phyloP scores from a whole-genome alignment of 2,113 vertebrate genomes.

The Hippocampus mohnikei region DNA sequence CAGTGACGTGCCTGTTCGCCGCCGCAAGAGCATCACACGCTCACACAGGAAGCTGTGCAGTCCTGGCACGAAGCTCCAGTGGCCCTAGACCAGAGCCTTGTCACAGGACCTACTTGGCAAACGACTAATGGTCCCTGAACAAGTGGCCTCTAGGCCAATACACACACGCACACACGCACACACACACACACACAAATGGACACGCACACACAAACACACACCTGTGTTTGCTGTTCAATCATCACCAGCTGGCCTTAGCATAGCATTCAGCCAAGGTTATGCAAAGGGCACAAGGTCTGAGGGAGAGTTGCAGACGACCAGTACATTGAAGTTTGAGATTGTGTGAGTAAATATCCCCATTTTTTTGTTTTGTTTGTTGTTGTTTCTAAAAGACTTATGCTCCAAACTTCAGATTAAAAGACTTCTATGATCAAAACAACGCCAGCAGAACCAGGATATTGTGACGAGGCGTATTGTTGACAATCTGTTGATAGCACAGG shows the following conservation, averaged over 20 bases:
- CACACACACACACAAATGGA: slow-evolving; percentile 5
- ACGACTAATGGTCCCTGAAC: slow-evolving; percentile 57
- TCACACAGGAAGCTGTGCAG: slow-evolving; percentile 55
- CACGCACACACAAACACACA: slow-evolving; percentile 37
- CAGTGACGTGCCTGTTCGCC: slow-evolving; percentile 51
- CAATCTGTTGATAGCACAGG: too few relatives aligned
- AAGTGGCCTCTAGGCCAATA: slow-evolving; percentile 48
- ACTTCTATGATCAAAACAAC: too few relatives aligned
- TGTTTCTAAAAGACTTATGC: too few relatives aligned
- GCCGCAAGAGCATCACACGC: slow-evolving; percentile 25
- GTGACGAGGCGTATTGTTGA: too few relatives aligned
- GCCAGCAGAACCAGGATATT: too few relatives aligned
- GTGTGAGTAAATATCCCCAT: background rate
- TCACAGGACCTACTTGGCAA: slow-evolving; percentile 43
- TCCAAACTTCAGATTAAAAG: too few relatives aligned
- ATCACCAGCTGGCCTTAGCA: slow-evolving; percentile 60
- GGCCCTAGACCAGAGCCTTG: slow-evolving; percentile 44
- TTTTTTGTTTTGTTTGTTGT: too few relatives aligned
- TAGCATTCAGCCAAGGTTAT: slow-evolving; percentile 54
- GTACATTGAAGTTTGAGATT: too few relatives aligned
- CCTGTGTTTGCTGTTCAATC: slow-evolving; percentile 56
- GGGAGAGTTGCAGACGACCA: background rate
- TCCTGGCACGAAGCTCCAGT: slow-evolving; percentile 51
- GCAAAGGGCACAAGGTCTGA: slow-evolving; percentile 37
- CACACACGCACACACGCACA: too few relatives aligned